phyloP scores from a whole-genome alignment of 2,797 vertebrate genomes.

The Sebastes minor region DNA sequence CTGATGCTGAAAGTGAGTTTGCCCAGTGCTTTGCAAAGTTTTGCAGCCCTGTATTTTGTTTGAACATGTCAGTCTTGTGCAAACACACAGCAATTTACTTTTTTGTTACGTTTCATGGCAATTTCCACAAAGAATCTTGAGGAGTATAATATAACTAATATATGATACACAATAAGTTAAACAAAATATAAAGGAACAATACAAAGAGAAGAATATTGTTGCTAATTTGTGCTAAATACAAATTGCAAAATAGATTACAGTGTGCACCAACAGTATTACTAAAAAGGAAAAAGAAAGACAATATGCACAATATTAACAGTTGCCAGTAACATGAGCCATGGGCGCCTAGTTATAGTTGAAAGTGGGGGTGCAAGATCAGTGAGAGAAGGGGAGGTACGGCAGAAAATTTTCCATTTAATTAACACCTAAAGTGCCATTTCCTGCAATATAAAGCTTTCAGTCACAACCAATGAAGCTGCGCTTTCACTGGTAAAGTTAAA shows the following conservation, averaged over 20 bases:
- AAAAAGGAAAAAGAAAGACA: background rate
- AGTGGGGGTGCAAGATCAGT: background rate
- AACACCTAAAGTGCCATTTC: background rate
- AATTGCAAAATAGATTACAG: background rate
- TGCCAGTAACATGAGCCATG: background rate
- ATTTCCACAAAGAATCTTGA: background rate
- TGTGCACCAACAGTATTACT: background rate
- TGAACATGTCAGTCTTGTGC: background rate
- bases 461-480: background rate
- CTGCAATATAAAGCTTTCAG: background rate
- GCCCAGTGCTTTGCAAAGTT: background rate
- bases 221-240: background rate
- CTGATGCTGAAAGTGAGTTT: conserved; percentile 21
- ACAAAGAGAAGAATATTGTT: background rate
- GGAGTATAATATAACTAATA: background rate
- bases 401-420: background rate
- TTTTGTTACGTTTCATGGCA: background rate
- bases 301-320: background rate
- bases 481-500: too few relatives aligned
- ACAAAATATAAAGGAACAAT: background rate
- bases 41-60: conserved; percentile 5
- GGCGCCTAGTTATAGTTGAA: background rate
- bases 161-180: background rate
- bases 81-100: background rate
- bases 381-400: background rate